Base-by-base conservation (phyloP, 2,888 invertebrate genomes). In the Allygus modestus region DNA sequence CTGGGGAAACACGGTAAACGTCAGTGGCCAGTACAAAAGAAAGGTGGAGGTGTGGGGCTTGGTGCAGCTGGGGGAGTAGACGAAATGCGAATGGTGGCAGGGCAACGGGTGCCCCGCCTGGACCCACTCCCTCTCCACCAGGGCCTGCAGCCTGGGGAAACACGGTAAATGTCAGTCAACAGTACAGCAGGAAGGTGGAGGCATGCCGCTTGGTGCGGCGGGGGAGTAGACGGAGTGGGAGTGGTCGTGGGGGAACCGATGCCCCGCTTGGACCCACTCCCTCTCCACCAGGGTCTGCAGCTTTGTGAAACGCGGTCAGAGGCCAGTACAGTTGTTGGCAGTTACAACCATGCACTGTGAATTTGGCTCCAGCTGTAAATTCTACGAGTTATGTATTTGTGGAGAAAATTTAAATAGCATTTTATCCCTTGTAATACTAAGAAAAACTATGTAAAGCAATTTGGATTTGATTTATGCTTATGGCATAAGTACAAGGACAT, bases 201-300 rank as follows among this genome's bases (percentile, higher is more conserved):
- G 94, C 93, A 79, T 93, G 92, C n/a, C 84, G 46, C 46, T 15
- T 46, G 46, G 46, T 46, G 9, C 17, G 17, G 37, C 37, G 37
- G 85, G 87, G 89, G 95, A 94, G 88, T 96, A 98, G 33, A 97
- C 97, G 77, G 96, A 94, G 88, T 96, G 95, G 79, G 94, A 93
- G 88, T 97, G 97, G 0, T 99, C 94, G 2, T 94, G 92, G 83
- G 95, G 94, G 92, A 99, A 99, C 15, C 98, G 99, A 92, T 99
- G 97, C 0, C 99, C 99, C 0, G 95, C 98, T 90, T 97, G 97
- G 23, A 99, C 92, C 99, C 99, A 99, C 91, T 99, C 99, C 81
- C 99, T 94, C 90, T 99, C 99, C 85, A 99, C 46, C 46, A 46
- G 46, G 46, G 12, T 12, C 1, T 46, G 17, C 1, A 2, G 46